Base-by-base conservation (phyloP, 2,113 vertebrate species). In the Cnemophilus loriae region DNA sequence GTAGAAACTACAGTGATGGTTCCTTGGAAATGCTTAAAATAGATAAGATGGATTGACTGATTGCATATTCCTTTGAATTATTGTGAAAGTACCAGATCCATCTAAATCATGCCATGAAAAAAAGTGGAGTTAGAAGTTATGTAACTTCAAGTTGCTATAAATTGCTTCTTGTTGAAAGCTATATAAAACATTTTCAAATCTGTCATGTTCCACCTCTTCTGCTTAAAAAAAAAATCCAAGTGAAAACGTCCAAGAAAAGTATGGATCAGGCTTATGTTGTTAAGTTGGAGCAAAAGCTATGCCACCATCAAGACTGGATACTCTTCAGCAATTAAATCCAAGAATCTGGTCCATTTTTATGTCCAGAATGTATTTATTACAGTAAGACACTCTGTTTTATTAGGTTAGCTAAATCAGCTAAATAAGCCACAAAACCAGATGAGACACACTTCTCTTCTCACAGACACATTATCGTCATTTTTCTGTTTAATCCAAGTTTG, bases 61-160 rank as follows among this genome's bases (percentile, higher is more conserved):
- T 87, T 93, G 91, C 89, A 95, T 93, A 95, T 92, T 95, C 87
- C 89, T 96, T 95, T 96, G 94, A 96, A 95, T 84, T 92, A 96
- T 69, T 94, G 83, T 94, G 87, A 95, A 95, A 94, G 95, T 92
- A 94, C 49, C 49, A 96, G 70, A 80, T 65, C 91, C 83, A 81
- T 89, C 89, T 94, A 94, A 93, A 94, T 87, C 93, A 76, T 77
- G 63, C 89, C 33, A 14, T 55, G 86, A 94, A 96, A 88, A 70
- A 91, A 96, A 95, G 76, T 55, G 30, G 69, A 97, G 85, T 67
- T 94, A 71, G 53, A 93, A 95, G 87, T 96, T 96, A 97, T 65
- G 30, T 96, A 97, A 97, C 89, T 91, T 68, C 32, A 68, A 68
- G 70, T 63, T 96, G 84, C 90, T 96, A 96, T 96, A 96, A 97